These are phyloP conservation scores for Pituophis catenifer DNA, from an alignment of 2,113 vertebrate species.

Conservation along the genomic window DNA sequence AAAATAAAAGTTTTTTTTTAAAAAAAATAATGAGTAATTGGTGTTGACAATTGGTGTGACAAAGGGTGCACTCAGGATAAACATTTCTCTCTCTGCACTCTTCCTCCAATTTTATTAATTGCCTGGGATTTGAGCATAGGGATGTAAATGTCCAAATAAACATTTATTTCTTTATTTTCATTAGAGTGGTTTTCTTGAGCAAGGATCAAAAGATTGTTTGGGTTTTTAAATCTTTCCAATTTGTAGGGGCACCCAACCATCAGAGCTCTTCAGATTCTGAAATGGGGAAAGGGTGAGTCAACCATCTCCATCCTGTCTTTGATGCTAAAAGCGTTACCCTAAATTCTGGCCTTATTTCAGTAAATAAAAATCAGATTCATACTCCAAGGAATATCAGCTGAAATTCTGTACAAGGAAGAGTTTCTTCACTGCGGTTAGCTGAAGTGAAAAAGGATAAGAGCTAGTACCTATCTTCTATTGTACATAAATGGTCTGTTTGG, in stretches of 20 bases:
- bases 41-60: not conserved
- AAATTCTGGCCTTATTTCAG: not conserved
- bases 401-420: not conserved
- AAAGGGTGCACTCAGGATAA: not conserved
- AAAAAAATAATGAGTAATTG: not conserved
- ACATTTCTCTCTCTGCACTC: not conserved
- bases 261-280: not conserved
- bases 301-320: not conserved
- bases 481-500: not conserved
- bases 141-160: not conserved
- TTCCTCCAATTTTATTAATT: not conserved
- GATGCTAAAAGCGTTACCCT: not conserved
- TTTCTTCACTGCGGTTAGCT: not conserved
- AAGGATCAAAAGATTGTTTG: not conserved
- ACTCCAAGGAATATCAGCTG: not conserved
- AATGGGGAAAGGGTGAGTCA: not conserved
- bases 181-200: not conserved
- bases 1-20: not conserved
- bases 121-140: not conserved
- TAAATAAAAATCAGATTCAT: not conserved
- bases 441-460: not conserved
- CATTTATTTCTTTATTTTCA: not conserved
- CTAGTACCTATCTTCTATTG: no score
- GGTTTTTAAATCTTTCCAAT: not conserved
- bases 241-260: not conserved